Percentiles rank a stretch among this genome's conserved stretches.
Evolutionary conservation across 1,140 invertebrate species (phyloP).

Genomic region (Drosophila chauvacae): DNA sequence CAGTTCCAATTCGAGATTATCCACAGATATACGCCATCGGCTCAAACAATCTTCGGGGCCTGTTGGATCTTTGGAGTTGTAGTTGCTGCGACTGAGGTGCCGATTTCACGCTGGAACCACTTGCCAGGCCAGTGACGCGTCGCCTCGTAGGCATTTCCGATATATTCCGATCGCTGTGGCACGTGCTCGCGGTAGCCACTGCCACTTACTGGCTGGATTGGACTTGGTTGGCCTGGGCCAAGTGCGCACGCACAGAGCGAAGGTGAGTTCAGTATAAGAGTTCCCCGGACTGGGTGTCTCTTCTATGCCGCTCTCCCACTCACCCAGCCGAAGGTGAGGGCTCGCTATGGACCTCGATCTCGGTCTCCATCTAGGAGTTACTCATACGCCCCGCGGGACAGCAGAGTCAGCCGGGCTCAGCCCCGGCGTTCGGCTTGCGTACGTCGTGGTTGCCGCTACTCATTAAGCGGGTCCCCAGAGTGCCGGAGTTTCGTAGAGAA

Average conservation of each 20-base stretch:
- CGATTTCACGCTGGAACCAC: not conserved
- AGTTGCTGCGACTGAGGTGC: constrained; percentile 8
- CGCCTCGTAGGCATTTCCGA: constrained; percentile 68
- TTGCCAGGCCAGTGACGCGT: constrained; percentile 29
- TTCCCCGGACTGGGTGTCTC: constrained; percentile 1
- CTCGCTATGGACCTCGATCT: not conserved
- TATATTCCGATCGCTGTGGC: constrained; percentile 22
- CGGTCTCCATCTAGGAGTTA: not conserved
- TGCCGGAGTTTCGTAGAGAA: not conserved
- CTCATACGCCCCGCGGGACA: constrained; percentile 9
- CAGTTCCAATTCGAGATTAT: not conserved
- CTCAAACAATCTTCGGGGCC: not conserved
- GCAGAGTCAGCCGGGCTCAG: not conserved
- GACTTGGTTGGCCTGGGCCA: constrained; percentile 6
- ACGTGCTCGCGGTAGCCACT: constrained; percentile 14
- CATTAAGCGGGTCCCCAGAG: not conserved
- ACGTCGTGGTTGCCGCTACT: not conserved
- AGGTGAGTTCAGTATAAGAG: constrained; percentile 20
- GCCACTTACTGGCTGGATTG: constrained; percentile 30
- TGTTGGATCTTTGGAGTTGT: not conserved
- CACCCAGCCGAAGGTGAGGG: not conserved
- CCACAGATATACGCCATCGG: not conserved
- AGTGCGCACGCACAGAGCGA: not conserved
- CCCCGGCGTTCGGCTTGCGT: not conserved
- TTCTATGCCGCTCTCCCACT: constrained; percentile 8